Evolutionary conservation across 1,140 invertebrate species (phyloP).

Genomic region (Lerema accius): DNA sequence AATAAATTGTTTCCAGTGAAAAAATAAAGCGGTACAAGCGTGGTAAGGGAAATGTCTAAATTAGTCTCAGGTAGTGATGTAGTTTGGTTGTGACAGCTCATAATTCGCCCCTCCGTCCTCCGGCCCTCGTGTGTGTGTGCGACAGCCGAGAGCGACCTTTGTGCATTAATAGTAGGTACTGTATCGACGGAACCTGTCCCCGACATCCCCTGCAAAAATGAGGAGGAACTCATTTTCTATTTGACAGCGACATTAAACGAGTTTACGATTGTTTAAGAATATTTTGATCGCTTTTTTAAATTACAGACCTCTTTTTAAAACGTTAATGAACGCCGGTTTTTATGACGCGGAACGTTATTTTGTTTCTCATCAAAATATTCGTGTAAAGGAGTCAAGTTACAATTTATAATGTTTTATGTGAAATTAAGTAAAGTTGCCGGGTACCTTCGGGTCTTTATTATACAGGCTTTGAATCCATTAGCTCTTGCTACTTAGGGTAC

Average conservation of each 20-base stretch:
- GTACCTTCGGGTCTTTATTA: not conserved
- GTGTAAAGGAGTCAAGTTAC: not conserved
- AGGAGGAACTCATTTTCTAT: constrained; percentile 67
- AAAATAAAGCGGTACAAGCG: constrained; percentile 24
- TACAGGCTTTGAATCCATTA: no score
- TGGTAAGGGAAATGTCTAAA: constrained; percentile 51
- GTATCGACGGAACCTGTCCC: constrained; percentile 57
- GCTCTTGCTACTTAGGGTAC: no score
- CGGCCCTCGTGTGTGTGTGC: constrained; percentile 42
- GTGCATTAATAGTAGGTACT: constrained; percentile 71
- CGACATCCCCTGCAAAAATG: constrained; percentile 52
- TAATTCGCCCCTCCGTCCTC: constrained; percentile 64
- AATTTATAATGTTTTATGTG: not conserved
- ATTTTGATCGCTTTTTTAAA: constrained; percentile 22
- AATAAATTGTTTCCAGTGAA: constrained; percentile 36
- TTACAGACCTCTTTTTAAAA: constrained; percentile 30
- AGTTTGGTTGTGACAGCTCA: constrained; percentile 64
- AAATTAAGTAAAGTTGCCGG: not conserved
- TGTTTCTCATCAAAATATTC: not conserved
- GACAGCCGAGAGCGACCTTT: constrained; percentile 71
- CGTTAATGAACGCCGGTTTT: constrained; percentile 32
- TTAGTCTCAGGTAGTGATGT: constrained; percentile 66
- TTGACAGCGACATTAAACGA: constrained; percentile 54
- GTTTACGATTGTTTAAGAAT: constrained; percentile 31
- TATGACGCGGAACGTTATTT: not conserved